Conservation (phyloP, 2,113 vertebrate genomes). For the Corythornis vintsioides region DNA sequence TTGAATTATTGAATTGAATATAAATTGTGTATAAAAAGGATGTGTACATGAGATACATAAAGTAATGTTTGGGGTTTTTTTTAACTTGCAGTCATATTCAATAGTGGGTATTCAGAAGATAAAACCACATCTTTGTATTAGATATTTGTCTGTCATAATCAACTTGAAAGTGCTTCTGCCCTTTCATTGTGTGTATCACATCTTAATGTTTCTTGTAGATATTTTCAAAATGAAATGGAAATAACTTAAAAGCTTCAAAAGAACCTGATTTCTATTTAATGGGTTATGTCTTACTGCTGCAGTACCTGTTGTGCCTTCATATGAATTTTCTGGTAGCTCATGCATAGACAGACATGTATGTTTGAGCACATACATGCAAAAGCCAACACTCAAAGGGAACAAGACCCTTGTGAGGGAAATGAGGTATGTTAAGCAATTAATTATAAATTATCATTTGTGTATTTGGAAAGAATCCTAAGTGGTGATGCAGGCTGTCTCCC, state of each 20-base stretch:
- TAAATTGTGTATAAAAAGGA: neutral
- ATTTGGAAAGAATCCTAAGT: neutral
- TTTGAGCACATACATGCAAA: neutral
- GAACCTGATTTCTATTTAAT: neutral
- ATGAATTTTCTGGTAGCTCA: neutral
- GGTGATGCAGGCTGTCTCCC: neutral
- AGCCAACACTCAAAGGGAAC: fast-evolving
- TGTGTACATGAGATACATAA: neutral
- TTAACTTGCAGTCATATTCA: neutral
- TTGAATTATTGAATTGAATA: no score
- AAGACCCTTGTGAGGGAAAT: neutral
- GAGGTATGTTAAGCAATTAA: neutral
- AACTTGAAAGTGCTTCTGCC: neutral
- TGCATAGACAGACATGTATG: fast-evolving
- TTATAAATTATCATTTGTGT: neutral
- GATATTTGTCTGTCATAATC: neutral
- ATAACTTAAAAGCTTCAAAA: neutral
- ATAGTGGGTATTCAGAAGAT: neutral
- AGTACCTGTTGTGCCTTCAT: neutral
- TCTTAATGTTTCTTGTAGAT: neutral
- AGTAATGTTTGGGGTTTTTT: neutral
- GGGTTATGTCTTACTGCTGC: neutral
- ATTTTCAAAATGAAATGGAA: neutral
- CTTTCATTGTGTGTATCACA: neutral
- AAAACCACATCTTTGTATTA: neutral